Evolutionary conservation across 2,888 invertebrate genomes (phyloP), one percentile per base, ranked within the genome.

Genomic region (Pseudanteris insignis): DNA sequence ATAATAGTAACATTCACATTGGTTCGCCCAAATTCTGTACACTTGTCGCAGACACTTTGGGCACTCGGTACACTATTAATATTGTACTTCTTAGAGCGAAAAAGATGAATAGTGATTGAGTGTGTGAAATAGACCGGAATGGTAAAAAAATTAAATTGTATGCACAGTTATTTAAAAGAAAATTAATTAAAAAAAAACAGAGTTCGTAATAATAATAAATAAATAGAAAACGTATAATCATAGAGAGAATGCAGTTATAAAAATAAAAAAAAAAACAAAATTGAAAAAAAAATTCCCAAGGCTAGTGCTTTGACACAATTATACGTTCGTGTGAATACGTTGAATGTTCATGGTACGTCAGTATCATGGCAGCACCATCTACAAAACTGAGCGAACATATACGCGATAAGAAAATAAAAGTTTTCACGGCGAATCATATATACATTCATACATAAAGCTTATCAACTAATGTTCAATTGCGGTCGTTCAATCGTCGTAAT

Each of bases 381-480:
- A 21, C 13, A 7, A 29, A 41, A 36, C 30, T 8, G 30, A 25
- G 40, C 5, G 36, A 43, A 36, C 15, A 2, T 25, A 51, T 40
- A 34, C 40, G 51, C 44, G 28, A 41, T 53, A 48, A 43, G 53
- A 53, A 60, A 54, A 48, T 47, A 54, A 60, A 60, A 8, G 11
- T 12, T 8, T 47, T 46, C 41, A 33, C 40, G 46, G 53, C 26
- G 21, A 10, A 61, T 33, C 29, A 29, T 60, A 60, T 60, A 29
- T 60, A 60, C 59, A 60, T 60, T 53, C 37, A 47, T 60, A 60
- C 37, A 47, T 53, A 60, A 51, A 47, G 34, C 47, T 47, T 60
- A 59, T 50, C 25, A 4, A 25, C 44, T 59, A 59, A 51, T 13
- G n/a, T 15, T 40, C 28, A 13, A 18, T 37, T n/a, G n/a, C n/a